These are phyloP conservation scores for Tanytarsus gracilentus DNA, from an alignment of 2,888 invertebrate genomes.

Conservation along the genomic window DNA sequence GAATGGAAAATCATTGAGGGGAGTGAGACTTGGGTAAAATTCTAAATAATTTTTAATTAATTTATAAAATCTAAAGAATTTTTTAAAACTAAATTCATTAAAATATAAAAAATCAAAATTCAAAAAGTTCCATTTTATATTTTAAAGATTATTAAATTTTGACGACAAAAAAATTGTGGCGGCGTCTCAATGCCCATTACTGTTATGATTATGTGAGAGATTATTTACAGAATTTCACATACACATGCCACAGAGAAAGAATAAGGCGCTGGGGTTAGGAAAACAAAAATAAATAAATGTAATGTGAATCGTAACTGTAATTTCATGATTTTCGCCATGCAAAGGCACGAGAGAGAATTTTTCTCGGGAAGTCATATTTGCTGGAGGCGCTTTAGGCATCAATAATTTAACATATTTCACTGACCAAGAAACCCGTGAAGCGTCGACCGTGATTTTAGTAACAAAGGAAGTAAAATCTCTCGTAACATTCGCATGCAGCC, in stretches of 20 bases:
- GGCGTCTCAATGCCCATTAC: neutral
- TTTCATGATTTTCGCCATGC: neutral
- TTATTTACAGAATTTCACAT: neutral
- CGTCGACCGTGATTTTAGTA: neutral
- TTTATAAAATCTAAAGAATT: no score
- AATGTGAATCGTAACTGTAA: slow-evolving; percentile 12
- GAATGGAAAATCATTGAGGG: no score
- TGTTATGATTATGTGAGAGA: neutral
- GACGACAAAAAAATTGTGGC: no score
- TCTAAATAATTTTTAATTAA: no score
- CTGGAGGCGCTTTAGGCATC: neutral
- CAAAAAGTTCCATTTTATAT: no score
- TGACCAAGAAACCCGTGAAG: neutral
- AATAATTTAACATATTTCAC: slow-evolving; percentile 19
- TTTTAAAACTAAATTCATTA: no score
- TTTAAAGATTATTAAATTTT: no score
- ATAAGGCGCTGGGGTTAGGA: neutral
- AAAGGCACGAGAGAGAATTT: neutral
- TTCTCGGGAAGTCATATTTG: slow-evolving; percentile 2
- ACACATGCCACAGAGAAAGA: no score
- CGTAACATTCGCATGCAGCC: neutral
- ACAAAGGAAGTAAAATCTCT: neutral
- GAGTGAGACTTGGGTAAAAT: no score
- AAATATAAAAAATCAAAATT: no score
- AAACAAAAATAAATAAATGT: neutral